Evolutionary conservation across 2,888 invertebrate genomes (phyloP), one percentile per base, ranked within the genome.

Genomic region (Pseudococcus jackbeardsleyi): DNA sequence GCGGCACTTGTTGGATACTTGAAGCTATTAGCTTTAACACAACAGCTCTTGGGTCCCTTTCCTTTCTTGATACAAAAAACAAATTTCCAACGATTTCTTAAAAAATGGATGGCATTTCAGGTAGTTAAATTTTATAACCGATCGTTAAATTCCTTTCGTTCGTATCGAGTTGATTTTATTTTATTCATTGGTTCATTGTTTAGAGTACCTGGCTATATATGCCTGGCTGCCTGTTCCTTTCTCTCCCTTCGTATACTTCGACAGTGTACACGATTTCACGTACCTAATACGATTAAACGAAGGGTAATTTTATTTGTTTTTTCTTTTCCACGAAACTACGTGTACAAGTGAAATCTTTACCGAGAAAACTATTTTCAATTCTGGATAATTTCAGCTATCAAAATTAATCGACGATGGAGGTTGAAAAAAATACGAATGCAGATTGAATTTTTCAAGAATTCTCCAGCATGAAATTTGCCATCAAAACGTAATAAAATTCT

Each of bases 41-140:
- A 59, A 64, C 86, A 86, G 42, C 68, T 86, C 42, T 9, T 86
- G 8, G 86, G 86, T 42, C 86, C 86, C 17, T 42, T 86, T 17
- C 86, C 86, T 39, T 86, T 86, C 64, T 17, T 86, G 4, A 7
- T 86, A 8, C 86, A 86, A 33, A 86, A 68, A 46, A 86, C n/a
- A 68, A 86, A 64, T 42, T 86, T 86, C 22, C 59, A 64, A 19
- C 86, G 86, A 42, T 86, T 86, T 72, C 64, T 86, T 19, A 19
- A 42, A 22, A 68, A 86, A 68, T 86, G 86, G 86, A 54, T 54
- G 15, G 19, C 12, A 42, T 86, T 86, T 46, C 86, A 86, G 86
- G 86, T 77, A 77, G 39, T 77, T 77, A 77, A 42, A 77, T 77
- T 77, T 77, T 77, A 77, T 17, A 33, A 15, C 26, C 26, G 39